phyloP scores from a whole-genome alignment of 2,113 vertebrate species.

The Tachycineta bicolor region DNA sequence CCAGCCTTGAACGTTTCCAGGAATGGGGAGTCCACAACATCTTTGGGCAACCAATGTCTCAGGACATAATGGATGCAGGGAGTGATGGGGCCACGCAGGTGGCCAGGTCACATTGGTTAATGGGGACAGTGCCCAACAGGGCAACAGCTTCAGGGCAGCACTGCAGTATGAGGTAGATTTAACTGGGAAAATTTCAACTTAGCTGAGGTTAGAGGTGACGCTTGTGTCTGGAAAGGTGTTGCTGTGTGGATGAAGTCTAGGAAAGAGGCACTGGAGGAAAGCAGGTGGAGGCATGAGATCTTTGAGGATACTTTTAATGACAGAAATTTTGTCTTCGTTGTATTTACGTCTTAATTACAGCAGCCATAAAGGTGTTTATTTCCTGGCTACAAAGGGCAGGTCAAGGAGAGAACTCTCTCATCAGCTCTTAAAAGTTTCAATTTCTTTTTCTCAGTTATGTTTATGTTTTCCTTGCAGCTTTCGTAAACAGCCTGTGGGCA shows the following conservation, averaged over 20 bases:
- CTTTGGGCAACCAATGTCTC: background rate
- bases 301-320: slow-evolving; percentile 9
- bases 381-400: background rate
- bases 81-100: accelerated
- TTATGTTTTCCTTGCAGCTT: slow-evolving; percentile 17
- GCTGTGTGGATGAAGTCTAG: background rate
- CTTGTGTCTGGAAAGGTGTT: background rate
- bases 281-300: slow-evolving; percentile 20
- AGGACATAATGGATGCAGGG: background rate
- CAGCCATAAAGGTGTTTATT: slow-evolving; percentile 31
- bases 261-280: background rate
- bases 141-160: background rate
- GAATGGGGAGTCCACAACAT: background rate
- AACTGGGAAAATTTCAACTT: background rate
- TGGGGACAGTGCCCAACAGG: background rate
- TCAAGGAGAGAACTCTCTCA: slow-evolving; percentile 40
- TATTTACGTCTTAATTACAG: slow-evolving; percentile 28
- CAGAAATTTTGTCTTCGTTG: background rate
- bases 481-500: background rate
- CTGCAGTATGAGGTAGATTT: accelerated
- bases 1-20: background rate
- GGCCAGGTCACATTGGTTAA: accelerated
- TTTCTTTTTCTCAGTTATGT: slow-evolving; percentile 23
- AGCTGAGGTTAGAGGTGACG: background rate
- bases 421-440: background rate